Evolutionary conservation across 2,113 vertebrate species (phyloP).

Genomic region (Serilophus lunatus): DNA sequence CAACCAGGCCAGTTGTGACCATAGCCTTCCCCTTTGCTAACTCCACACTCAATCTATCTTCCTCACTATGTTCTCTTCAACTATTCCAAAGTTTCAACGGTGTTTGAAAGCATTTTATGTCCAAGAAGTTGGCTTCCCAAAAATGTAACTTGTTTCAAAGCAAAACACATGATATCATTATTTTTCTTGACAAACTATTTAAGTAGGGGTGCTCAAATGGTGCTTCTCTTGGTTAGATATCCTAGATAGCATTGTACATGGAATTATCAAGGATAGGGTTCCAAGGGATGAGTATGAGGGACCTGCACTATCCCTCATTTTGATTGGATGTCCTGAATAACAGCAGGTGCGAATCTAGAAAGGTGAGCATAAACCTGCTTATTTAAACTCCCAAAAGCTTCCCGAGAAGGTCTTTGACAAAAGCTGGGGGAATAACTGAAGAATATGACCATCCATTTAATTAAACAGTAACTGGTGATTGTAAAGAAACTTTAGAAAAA

Average conservation of each 20-base stretch:
- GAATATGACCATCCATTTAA: neutral
- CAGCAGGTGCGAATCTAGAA: neutral
- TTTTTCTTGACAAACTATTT: neutral
- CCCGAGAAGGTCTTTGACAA: neutral
- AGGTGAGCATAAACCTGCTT: neutral
- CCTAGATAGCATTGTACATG: neutral
- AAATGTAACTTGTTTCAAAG: neutral
- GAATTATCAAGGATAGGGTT: neutral
- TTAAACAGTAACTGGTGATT: neutral
- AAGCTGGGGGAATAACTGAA: neutral
- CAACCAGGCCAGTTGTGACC: too few relatives aligned
- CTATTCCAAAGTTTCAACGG: neutral
- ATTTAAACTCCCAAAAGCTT: neutral
- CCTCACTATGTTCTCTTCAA: neutral
- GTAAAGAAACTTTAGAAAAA: neutral
- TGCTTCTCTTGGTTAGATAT: neutral
- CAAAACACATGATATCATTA: neutral
- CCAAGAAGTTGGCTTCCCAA: neutral
- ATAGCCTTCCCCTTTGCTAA: neutral
- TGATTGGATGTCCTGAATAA: rapidly evolving
- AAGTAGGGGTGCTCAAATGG: neutral
- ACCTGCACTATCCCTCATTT: neutral
- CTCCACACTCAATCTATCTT: neutral
- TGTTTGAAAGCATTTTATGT: neutral
- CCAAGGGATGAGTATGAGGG: neutral